Conservation (phyloP, 1,140 invertebrate genomes). For the Achroia grisella region DNA sequence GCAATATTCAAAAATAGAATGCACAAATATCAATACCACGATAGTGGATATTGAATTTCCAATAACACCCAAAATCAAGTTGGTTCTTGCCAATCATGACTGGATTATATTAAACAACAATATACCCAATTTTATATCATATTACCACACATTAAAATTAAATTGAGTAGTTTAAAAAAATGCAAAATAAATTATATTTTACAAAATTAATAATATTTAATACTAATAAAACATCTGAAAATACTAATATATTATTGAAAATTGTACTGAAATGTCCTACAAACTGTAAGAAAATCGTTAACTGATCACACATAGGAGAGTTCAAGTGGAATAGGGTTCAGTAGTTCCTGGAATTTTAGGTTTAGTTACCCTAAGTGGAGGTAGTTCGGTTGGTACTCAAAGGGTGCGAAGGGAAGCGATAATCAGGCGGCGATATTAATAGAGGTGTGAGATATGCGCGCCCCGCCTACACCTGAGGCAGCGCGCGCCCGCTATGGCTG, state of each 20-base stretch:
- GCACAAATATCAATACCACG: neutral
- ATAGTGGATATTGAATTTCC: constrained; percentile 2
- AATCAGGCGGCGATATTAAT: constrained; percentile 56
- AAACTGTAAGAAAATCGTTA: constrained; percentile 3
- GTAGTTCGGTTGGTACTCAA: constrained; percentile 11
- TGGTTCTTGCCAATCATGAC: constrained; percentile 8
- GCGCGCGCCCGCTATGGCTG: constrained; percentile 55
- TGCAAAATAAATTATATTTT: too few species aligned
- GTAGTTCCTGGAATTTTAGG: neutral
- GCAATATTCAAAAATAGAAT: constrained; percentile 38
- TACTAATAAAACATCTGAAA: too few species aligned
- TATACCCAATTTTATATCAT: neutral
- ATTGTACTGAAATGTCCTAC: too few species aligned
- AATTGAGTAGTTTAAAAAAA: too few species aligned
- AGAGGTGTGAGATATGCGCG: constrained; percentile 44
- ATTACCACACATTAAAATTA: too few species aligned
- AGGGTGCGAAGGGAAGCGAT: constrained; percentile 29
- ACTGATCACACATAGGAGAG: neutral
- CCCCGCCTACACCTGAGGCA: constrained; percentile 52
- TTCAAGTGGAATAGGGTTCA: too few species aligned
- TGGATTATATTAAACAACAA: too few species aligned
- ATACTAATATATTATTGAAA: too few species aligned
- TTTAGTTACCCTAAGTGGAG: neutral
- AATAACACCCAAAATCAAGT: constrained; percentile 7
- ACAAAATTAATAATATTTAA: too few species aligned